Percentiles rank a stretch among this genome's conserved stretches.
phyloP scores from a whole-genome alignment of 2,888 invertebrate genomes.

The Pristionchus entomophagus region DNA sequence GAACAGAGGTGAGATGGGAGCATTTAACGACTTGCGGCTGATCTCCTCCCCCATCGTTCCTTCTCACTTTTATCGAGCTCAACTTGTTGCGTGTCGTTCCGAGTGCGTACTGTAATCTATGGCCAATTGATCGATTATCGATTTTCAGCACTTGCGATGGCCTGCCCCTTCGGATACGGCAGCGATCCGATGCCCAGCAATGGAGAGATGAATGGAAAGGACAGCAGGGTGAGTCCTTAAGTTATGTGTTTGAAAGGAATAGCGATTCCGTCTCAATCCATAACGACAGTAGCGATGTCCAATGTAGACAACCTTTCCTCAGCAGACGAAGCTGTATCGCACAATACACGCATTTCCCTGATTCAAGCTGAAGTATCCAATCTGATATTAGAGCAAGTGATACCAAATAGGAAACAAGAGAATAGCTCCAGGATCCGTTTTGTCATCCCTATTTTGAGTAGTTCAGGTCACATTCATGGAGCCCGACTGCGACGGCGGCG shows the following conservation, averaged over 20 bases:
- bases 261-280: neutral
- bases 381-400: neutral
- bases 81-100: too few species aligned
- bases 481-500: constrained; percentile 45
- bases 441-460: too few species aligned
- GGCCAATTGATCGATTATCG: neutral
- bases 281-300: neutral
- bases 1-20: neutral
- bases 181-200: neutral
- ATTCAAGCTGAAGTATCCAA: too few species aligned
- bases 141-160: constrained; percentile 19
- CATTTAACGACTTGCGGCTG: neutral
- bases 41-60: neutral
- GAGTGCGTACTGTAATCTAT: neutral
- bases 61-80: neutral
- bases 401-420: neutral
- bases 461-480: constrained; percentile 42
- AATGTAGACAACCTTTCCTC: neutral
- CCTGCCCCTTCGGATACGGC: constrained; percentile 48
- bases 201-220: neutral
- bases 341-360: neutral
- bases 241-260: neutral
- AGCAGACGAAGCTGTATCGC: neutral
- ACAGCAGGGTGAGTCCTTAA: neutral
- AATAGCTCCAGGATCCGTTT: too few species aligned